Percentiles rank a stretch among this genome's conserved stretches.
Conservation (phyloP, 2,888 invertebrate genomes). For the Apantesis nais region DNA sequence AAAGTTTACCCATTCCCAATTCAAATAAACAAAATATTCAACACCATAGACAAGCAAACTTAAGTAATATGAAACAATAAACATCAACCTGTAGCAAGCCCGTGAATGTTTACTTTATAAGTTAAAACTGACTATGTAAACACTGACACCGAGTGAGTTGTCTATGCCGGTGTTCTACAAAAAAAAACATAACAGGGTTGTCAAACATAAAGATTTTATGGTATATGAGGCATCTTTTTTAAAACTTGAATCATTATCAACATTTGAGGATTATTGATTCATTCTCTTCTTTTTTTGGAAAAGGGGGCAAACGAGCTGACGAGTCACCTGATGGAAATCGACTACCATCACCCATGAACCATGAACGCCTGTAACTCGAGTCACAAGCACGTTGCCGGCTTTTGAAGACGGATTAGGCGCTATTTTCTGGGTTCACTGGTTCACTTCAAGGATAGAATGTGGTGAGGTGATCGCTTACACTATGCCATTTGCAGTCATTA, state of each 20-base stretch:
- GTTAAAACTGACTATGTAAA: slow-evolving; percentile 51
- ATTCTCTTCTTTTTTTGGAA: too few relatives aligned
- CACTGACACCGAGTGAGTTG: slow-evolving; percentile 37
- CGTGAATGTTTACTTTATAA: slow-evolving; percentile 45
- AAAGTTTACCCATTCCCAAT: slow-evolving; percentile 4
- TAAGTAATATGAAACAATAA: slow-evolving; percentile 12
- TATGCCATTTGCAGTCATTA: too few relatives aligned
- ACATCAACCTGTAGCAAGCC: slow-evolving; percentile 39
- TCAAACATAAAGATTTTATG: slow-evolving; percentile 1
- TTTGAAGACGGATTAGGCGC: too few relatives aligned
- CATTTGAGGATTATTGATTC: too few relatives aligned
- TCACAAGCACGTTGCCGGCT: too few relatives aligned
- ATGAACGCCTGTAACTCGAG: too few relatives aligned
- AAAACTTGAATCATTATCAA: not conserved
- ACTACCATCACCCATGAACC: too few relatives aligned
- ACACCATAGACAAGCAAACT: slow-evolving; percentile 8
- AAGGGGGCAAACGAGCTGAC: too few relatives aligned
- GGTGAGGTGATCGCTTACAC: too few relatives aligned
- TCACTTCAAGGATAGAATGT: too few relatives aligned
- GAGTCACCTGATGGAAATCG: too few relatives aligned
- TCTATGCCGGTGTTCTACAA: slow-evolving; percentile 35
- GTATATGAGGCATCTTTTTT: not conserved
- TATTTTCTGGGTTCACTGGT: too few relatives aligned
- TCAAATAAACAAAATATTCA: slow-evolving; percentile 7
- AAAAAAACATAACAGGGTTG: slow-evolving; percentile 38